Evolutionary conservation across 2,113 vertebrate species (phyloP), one percentile per base, ranked within the genome.

Genomic region (Herpetotheres cachinnans): DNA sequence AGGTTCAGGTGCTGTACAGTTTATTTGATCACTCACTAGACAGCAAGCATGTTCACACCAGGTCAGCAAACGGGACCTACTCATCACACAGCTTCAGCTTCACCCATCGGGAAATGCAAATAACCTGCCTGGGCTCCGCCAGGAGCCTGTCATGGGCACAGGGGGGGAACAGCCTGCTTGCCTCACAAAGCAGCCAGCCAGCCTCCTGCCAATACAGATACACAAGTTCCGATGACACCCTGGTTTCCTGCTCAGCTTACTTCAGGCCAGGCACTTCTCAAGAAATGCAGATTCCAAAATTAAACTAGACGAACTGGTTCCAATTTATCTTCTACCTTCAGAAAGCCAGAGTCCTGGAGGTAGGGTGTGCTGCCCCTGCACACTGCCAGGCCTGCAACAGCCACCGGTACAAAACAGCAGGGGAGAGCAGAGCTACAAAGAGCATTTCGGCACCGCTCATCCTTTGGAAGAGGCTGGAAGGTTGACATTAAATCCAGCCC

Each of bases 361-460:
- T 9, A 78, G 79, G 67, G 34, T 2, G 42, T 54, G 59, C 87
- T 78, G 81, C 63, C 44, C 78, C 58, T 54, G 49, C 6, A 0
- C 7, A 1, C 46, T 61, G 91, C 59, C 66, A 67, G 0, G 7
- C 32, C 92, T 40, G 16, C 26, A 26, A 30, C 44, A 54, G 59
- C 61, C 42, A 17, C 16, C 0, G 0, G 12, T 13, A 46, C 46
- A 56, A 24, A 70, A 50, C 52, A 36, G 67, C 27, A 22, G 38
- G 25, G 3, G 26, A 69, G 38, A 30, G 30, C 16, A 56, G 24
- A 74, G 73, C 56, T 44, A 6, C 19, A 21, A 22, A 36, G 42
- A 73, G 50, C 66, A 22, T 47, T 13, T 15, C 32, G 44, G n/a
- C 76, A 20, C 40, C 3, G 2, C 8, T 17, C 44, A n/a, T 4